Evolutionary conservation across 1,140 invertebrate genomes (phyloP), one percentile per base, ranked within the genome.

Genomic region (Zaprionus kolodkinae): DNA sequence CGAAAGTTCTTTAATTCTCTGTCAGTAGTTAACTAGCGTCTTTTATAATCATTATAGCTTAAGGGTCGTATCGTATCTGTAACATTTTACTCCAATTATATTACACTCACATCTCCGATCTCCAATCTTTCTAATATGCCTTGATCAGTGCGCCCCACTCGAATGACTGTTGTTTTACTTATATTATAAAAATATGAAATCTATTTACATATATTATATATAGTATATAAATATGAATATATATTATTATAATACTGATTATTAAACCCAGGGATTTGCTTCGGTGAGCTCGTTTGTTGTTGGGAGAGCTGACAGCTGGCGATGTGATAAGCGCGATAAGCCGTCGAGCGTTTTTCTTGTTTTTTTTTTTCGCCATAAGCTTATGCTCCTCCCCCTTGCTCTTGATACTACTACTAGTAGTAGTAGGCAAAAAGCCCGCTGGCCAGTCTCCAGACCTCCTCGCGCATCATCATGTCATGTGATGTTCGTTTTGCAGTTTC

Each of bases 301-400:
- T 73, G 73, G 61, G 43, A 36, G 55, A 76, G 72, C 79, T 87
- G 83, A 79, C 84, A 89, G 83, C 78, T 81, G 74, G 74, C 73
- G 81, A 88, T 89, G 69, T 88, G 85, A 85, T 88, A 88, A 88
- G 84, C 75, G 78, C 84, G 85, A 88, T 88, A 88, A 88, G 81
- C 84, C 33, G 50, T 30, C 35, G 33, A 56, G 17, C 56, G 12
- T 21, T 21, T 21, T 21, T 21, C 21, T 21, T n/a, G 13, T 43
- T 43, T 36, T 30, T 36, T 13, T 27, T 11, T n/a, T 36, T n/a
- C 33, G 3, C 33, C 10, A n/a, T 43, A 36, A 57, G 52, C 36
- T 27, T 15, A 15, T 12, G 38, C 17, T 48, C 57, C 38, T 6
- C 7, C 3, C 36, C 25, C 17, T 0, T 15, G 15, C 15, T 40